Base-by-base conservation (phyloP, 64 coral and sea anemone species). In the Actinia equina region DNA sequence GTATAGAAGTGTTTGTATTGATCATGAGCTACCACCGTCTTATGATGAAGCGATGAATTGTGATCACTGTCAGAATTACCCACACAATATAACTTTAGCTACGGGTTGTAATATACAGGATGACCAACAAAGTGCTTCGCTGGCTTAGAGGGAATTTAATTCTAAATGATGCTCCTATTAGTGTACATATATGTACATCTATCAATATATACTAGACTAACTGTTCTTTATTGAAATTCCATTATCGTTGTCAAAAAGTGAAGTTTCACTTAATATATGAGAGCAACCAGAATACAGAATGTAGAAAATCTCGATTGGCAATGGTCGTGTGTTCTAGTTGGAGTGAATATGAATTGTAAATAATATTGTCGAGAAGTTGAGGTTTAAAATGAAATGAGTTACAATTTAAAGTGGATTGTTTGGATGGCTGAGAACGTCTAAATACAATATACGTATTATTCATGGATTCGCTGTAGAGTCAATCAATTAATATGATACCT, bases 1-100 rank as follows among this genome's bases (percentile, higher is more conserved):
- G 56, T 85, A 85, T 17, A 17, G 59, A 30, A 85, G 83, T 85
- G 83, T 85, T n/a, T 85, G 83, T 63, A 61, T 85, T 27, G 83
- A 85, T 23, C 83, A 85, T 7, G 83, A 85, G 62, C 55, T 85
- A 45, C 83, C 83, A 56, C 83, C 83, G 30, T 42, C 53, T 59
- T 85, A 85, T 26, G 83, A 85, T 14, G 83, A 85, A 63, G 83
- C 83, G n/a, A 26, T 85, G 22, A 81, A 81, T 22, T 49, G 78
- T n/a, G n/a, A n/a, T 37, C 69, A 74, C 41, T 74, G 69, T 74
- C 69, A 74, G 69, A 37, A 74, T 74, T 10, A 74, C 11, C 1
- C 23, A 10, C 69, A 74, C 69, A 74, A 74, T 74, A 74, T 42
- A 74, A 41, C 27, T 30, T 4, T n/a, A 74, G 41, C 69, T 74